Conservation (phyloP, 2,113 vertebrate species). For the Eulacestoma nigropectus region DNA sequence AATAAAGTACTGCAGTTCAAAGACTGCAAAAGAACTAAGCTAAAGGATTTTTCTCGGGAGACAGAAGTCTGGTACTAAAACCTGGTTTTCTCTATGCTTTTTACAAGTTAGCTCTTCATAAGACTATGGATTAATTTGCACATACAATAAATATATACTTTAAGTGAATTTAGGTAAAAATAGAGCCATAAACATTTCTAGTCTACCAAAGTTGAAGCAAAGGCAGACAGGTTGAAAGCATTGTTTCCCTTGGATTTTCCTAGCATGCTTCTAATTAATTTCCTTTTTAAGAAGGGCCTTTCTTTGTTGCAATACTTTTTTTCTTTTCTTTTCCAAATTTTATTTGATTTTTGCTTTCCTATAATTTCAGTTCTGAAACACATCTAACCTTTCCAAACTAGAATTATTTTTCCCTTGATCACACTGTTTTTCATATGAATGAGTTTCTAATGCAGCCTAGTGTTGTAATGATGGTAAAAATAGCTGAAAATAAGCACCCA, state of each 20-base stretch:
- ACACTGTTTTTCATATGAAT: background rate
- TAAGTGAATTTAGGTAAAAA: background rate
- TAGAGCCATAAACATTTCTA: background rate
- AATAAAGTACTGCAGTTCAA: background rate
- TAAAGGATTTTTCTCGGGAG: background rate
- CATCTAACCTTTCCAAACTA: background rate
- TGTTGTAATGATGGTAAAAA: background rate
- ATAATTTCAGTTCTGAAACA: background rate
- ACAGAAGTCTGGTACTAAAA: background rate
- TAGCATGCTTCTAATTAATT: background rate
- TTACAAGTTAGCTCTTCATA: background rate
- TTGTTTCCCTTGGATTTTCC: background rate
- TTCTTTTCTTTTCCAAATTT: background rate
- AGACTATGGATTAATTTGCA: background rate
- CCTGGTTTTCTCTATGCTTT: background rate
- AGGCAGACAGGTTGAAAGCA: background rate
- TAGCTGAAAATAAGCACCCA: background rate
- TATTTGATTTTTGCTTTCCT: background rate
- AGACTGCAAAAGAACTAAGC: background rate
- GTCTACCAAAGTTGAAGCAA: background rate
- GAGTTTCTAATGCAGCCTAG: background rate
- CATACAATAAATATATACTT: background rate
- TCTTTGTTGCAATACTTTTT: background rate
- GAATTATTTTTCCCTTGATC: background rate
- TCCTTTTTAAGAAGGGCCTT: background rate